phyloP scores from a whole-genome alignment of 2,113 vertebrate species.

The Corydoras maculifer region DNA sequence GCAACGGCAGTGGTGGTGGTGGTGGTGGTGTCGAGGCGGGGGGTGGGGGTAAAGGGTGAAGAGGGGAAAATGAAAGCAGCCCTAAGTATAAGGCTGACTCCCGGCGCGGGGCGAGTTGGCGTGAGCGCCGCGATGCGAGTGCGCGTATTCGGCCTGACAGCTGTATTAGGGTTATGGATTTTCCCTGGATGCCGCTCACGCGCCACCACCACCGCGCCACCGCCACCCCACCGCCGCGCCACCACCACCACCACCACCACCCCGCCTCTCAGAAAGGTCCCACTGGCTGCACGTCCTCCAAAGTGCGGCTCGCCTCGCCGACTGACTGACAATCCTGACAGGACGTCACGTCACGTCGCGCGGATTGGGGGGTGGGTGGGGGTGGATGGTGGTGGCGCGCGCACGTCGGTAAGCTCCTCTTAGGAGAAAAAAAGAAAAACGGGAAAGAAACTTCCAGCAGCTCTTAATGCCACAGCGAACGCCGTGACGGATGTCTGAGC shows the following conservation, averaged over 20 bases:
- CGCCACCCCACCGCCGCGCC: too few species aligned
- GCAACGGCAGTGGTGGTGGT: not conserved
- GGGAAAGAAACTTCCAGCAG: conserved; percentile 57
- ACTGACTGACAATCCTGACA: conserved; percentile 58
- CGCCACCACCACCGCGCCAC: conserved; percentile 4
- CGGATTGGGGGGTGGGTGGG: conserved; percentile 15
- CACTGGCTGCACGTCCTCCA: conserved; percentile 59
- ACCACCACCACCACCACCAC: conserved; percentile 4
- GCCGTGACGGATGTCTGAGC: conserved; percentile 54
- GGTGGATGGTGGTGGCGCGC: not conserved
- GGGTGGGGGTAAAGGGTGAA: too few species aligned
- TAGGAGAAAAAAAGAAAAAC: not conserved
- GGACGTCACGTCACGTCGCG: conserved; percentile 65
- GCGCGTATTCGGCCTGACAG: conserved; percentile 55
- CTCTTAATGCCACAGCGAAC: conserved; percentile 55
- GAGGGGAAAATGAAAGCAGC: too few species aligned
- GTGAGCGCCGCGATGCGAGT: too few species aligned
- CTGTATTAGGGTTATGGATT: conserved; percentile 78
- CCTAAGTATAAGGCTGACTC: too few species aligned
- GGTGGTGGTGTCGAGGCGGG: too few species aligned
- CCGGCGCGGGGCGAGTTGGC: too few species aligned
- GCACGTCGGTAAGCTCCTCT: conserved; percentile 22
- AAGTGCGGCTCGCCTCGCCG: conserved; percentile 49
- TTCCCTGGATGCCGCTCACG: conserved; percentile 62
- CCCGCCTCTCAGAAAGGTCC: conserved; percentile 33